phyloP scores from a whole-genome alignment of 2,113 vertebrate genomes.

The Monarcha castaneiventris region DNA sequence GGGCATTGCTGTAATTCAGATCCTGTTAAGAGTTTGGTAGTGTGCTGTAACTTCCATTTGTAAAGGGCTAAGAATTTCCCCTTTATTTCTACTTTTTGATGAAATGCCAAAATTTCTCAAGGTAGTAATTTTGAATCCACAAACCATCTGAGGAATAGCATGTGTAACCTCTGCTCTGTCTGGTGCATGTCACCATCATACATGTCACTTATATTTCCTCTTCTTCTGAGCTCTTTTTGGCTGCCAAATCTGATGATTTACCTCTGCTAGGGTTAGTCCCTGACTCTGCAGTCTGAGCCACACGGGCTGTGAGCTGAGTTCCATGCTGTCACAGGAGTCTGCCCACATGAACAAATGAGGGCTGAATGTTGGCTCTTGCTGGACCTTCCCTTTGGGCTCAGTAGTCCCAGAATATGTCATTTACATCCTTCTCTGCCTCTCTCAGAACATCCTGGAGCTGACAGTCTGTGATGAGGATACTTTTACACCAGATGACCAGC shows the following conservation, averaged over 20 bases:
- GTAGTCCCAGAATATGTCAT: neutral
- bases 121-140: neutral
- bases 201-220: neutral
- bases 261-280: neutral
- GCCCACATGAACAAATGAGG: accelerated
- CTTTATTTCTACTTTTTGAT: neutral
- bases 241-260: neutral
- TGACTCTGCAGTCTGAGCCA: neutral
- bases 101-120: neutral
- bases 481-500: slow-evolving; percentile 49
- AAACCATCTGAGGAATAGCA: accelerated
- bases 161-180: neutral
- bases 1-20: neutral
- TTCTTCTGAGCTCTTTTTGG: neutral
- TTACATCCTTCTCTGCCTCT: neutral
- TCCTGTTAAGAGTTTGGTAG: neutral
- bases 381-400: neutral
- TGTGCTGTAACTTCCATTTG: neutral
- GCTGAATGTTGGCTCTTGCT: neutral
- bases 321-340: accelerated
- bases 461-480: slow-evolving; percentile 43
- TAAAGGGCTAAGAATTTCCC: neutral
- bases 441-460: slow-evolving; percentile 62
- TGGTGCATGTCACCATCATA: neutral
- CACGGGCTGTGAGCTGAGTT: neutral